A percentile compares a stretch with the other conserved stretches of the same genome.
Conservation (phyloP, 2,113 vertebrate genomes). For the Dasyornis broadbenti region DNA sequence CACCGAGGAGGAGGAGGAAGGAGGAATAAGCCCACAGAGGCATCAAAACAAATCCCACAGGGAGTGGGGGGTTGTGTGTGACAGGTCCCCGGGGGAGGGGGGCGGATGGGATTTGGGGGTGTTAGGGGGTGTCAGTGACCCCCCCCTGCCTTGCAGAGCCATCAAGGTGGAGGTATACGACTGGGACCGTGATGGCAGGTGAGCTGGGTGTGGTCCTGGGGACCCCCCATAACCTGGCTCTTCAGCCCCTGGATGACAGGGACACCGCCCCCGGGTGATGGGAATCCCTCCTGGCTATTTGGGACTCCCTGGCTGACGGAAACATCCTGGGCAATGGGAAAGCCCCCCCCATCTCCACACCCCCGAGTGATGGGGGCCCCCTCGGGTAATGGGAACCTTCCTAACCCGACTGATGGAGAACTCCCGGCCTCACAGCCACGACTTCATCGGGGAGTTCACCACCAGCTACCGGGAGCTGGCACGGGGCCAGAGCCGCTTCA, state of each 20-base stretch:
- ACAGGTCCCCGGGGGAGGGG: rapidly evolving
- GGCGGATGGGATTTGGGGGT: neutral
- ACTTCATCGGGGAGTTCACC: slow-evolving; percentile 97
- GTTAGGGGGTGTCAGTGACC: rapidly evolving
- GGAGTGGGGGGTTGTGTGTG: neutral
- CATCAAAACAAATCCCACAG: neutral
- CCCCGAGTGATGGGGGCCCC: neutral
- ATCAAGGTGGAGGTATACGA: slow-evolving; percentile 97
- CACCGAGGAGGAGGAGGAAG: neutral
- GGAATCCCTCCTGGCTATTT: neutral
- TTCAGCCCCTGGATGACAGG: rapidly evolving
- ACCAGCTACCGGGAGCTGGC: slow-evolving; percentile 94
- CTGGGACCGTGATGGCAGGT: slow-evolving; percentile 95
- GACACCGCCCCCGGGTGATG: too few relatives aligned
- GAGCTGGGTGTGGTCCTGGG: neutral
- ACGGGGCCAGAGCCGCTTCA: slow-evolving; percentile 91
- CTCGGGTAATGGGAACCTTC: rapidly evolving
- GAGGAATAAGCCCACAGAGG: neutral
- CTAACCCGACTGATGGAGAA: neutral
- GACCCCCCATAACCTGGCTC: rapidly evolving
- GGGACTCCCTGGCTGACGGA: neutral
- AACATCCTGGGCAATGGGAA: neutral
- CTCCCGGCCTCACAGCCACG: slow-evolving; percentile 74
- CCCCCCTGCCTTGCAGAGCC: slow-evolving; percentile 73
- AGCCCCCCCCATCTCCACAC: neutral